These are phyloP conservation scores for Eupithecia inturbata DNA, from an alignment of 2,888 invertebrate genomes.

Conservation along the genomic window DNA sequence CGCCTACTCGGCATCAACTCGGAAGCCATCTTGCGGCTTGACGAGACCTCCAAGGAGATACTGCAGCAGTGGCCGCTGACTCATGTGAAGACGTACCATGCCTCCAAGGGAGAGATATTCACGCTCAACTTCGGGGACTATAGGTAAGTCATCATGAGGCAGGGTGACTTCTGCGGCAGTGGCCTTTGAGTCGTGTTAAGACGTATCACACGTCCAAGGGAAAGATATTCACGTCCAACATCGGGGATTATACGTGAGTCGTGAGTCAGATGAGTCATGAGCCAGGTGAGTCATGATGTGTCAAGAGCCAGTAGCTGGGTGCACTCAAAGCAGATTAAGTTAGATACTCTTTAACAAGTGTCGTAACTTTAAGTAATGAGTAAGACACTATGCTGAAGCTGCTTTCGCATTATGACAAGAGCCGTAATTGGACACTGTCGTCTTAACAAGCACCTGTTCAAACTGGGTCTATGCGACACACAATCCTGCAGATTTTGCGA, in stretches of 20 bases:
- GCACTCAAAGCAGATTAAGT: too few relatives aligned
- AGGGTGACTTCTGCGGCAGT: conserved; percentile 90
- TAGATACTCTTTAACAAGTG: too few relatives aligned
- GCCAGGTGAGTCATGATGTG: neutral
- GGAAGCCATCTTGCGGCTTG: conserved; percentile 96
- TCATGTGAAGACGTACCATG: conserved; percentile 96
- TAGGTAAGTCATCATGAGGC: conserved; percentile 57
- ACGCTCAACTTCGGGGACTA: conserved; percentile 99
- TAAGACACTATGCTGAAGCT: neutral
- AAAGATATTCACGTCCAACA: conserved; percentile 98
- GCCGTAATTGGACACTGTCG: too few relatives aligned
- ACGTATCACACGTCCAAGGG: conserved; percentile 97
- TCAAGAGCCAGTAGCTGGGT: neutral
- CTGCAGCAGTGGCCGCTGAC: conserved; percentile 98
- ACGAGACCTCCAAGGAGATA: conserved; percentile 98
- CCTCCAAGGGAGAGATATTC: conserved; percentile 98
- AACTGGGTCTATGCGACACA: too few relatives aligned
- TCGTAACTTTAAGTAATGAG: neutral
- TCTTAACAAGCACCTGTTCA: too few relatives aligned
- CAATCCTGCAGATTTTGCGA: too few relatives aligned
- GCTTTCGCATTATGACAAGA: too few relatives aligned
- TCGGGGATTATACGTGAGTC: conserved; percentile 92
- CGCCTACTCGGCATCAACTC: conserved; percentile 98
- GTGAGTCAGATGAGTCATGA: neutral
- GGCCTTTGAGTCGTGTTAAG: conserved; percentile 98